Base-by-base conservation (phyloP, 1,140 invertebrate species). In the Hylaeus anthracinus region DNA sequence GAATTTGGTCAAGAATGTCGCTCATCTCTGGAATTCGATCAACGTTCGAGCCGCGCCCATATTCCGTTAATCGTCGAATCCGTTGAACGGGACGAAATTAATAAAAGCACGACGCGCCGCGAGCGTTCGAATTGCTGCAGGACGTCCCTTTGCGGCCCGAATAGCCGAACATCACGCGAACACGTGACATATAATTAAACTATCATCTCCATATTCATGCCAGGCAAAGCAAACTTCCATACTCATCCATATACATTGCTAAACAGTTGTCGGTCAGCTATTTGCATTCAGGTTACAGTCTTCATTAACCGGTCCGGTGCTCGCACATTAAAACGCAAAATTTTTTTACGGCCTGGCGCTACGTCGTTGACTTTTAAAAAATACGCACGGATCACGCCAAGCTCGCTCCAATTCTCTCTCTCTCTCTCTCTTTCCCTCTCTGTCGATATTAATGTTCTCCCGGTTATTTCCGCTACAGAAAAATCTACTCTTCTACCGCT, bases 171-270 rank as follows among this genome's bases (percentile, higher is more conserved):
- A 73, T 67, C 79, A 74, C 61, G 72, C 79, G n/a, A 80, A 75
- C 79, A 74, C 72, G 79, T 74, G 63, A 74, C 79, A 74, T 80
- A 80, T 80, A 80, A 80, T 80, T 74, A 80, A 80, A 80, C 72
- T 74, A 80, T 80, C 79, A 80, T 80, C 79, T 80, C 79, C 79
- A 80, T 80, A 80, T 80, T 80, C 79, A 80, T 80, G 72, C 72
- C 39, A 56, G n/a, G 55, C 56, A 80, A 75, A 80, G 64, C 79
- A 80, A 74, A 75, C 79, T 80, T 80, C 77, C 71, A 73, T 72
- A 79, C 77, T 79, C 79, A 74, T 80, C 79, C 72, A 80, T 80
- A 80, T 80, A 74, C 64, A 74, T 74, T 74, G 72, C 79, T 74
- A 80, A 80, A 80, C 72, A 80, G 72, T 74, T 80, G 72, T 74